Evolutionary conservation across 2,113 vertebrate species (phyloP).

Genomic region (Ageneiosus marmoratus): DNA sequence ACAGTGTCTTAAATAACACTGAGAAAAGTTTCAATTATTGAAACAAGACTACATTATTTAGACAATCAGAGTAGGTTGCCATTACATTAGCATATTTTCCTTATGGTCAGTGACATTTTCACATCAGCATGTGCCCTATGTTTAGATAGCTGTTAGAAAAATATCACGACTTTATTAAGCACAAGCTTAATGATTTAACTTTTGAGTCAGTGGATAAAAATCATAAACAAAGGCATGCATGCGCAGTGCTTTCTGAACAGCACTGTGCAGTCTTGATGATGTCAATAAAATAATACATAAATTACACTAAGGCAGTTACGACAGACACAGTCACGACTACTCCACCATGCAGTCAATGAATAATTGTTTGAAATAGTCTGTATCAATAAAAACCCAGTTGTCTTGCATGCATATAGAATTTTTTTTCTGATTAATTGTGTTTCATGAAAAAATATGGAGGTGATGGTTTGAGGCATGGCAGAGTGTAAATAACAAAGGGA

Average conservation of each 20-base stretch:
- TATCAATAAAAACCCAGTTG: not conserved
- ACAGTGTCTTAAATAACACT: too few species aligned
- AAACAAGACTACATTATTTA: not conserved
- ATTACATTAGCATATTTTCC: not conserved
- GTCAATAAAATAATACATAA: not conserved
- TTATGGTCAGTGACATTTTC: not conserved
- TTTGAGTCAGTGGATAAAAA: not conserved
- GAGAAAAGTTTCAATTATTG: too few species aligned
- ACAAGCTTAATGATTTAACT: not conserved
- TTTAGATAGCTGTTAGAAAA: not conserved
- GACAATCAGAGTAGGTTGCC: not conserved
- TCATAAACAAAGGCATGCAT: not conserved
- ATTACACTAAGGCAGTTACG: not conserved
- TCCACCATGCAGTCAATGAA: not conserved
- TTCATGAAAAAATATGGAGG: not conserved
- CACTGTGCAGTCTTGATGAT: not conserved
- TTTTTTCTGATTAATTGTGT: not conserved
- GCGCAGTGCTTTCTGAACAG: not conserved
- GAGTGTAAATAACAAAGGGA: constrained; percentile 22
- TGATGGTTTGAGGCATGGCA: not conserved
- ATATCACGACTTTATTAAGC: not conserved
- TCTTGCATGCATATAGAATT: not conserved
- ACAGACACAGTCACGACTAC: not conserved
- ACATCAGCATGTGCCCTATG: not conserved
- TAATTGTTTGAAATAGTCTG: not conserved